Evolutionary conservation across 2,113 vertebrate species (phyloP).

Genomic region (Pipa parva): DNA sequence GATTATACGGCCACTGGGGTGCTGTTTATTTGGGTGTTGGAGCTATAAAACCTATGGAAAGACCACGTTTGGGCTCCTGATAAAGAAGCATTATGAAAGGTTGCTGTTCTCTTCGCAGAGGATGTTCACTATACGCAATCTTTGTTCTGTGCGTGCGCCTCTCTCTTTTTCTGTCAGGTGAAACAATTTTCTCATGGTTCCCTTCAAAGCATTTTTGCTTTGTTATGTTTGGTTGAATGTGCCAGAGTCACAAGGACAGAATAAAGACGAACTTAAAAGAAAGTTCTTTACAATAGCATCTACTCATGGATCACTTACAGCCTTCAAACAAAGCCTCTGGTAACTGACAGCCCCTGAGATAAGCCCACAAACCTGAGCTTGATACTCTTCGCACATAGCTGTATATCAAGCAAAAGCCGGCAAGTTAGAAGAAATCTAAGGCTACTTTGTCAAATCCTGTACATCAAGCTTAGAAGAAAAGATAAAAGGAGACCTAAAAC

Average conservation of each 20-base stretch:
- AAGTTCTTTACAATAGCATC: constrained; percentile 42
- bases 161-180: constrained; percentile 41
- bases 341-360: constrained; percentile 49
- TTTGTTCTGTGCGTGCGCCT: background rate
- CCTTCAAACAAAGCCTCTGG: constrained; percentile 51
- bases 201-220: constrained; percentile 42
- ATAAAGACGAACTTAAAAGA: constrained; percentile 48
- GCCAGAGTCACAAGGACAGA: constrained; percentile 35
- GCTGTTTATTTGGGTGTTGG: too few species aligned
- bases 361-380: constrained; percentile 51
- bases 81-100: too few species aligned
- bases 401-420: constrained; percentile 44
- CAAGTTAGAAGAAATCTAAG: constrained; percentile 45
- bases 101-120: too few species aligned
- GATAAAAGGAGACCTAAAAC: too few species aligned
- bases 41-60: too few species aligned
- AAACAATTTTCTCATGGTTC: constrained; percentile 37
- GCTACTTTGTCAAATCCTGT: constrained; percentile 44
- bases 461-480: constrained; percentile 50
- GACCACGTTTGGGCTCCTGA: too few species aligned
- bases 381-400: constrained; percentile 46
- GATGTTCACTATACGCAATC: too few species aligned
- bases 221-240: constrained; percentile 43
- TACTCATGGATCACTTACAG: constrained; percentile 47
- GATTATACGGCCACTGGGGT: too few species aligned